phyloP scores from a whole-genome alignment of 2,888 invertebrate genomes.

The Tipula unca region DNA sequence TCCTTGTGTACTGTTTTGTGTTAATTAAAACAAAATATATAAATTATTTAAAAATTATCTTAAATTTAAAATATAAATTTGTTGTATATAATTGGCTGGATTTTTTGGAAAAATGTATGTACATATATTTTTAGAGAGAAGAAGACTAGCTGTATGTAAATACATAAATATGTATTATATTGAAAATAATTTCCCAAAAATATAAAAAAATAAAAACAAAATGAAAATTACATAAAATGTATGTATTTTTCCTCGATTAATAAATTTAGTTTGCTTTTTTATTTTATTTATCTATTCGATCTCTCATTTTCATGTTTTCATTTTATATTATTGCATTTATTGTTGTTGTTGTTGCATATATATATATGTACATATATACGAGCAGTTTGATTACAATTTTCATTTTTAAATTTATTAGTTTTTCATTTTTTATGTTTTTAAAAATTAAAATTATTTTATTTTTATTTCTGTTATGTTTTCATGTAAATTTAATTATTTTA shows the following conservation, averaged over 20 bases:
- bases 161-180: neutral
- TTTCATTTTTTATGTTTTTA: neutral
- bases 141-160: neutral
- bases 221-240: neutral
- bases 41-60: neutral
- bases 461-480: neutral
- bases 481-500: neutral
- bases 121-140: neutral
- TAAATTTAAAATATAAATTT: neutral
- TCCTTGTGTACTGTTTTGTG: neutral
- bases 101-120: neutral
- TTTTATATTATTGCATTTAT: neutral
- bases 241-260: neutral
- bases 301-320: slow-evolving; percentile 14
- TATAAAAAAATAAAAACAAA: neutral
- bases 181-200: neutral
- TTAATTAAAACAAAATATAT: neutral
- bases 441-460: neutral
- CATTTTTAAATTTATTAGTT: neutral
- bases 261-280: neutral
- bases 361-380: too few species aligned
- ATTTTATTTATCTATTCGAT: slow-evolving; percentile 9
- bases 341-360: neutral
- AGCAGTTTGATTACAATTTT: neutral
- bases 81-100: neutral